These are phyloP conservation scores for Spondyliosoma cantharus DNA, from an alignment of 2,797 vertebrate species.

Conservation along the genomic window DNA sequence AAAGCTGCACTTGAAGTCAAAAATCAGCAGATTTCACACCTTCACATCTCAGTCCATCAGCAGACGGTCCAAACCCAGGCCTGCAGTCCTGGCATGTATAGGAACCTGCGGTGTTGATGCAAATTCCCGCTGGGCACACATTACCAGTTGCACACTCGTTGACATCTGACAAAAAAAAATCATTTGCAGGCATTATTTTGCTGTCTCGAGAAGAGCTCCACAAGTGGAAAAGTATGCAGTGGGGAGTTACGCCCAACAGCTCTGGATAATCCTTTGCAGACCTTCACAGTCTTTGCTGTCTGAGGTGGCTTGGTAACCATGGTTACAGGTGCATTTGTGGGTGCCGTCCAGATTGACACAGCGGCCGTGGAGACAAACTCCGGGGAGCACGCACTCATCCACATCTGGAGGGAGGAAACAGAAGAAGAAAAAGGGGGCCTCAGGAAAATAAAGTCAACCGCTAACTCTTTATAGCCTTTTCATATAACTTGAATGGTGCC, in stretches of 20 bases:
- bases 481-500: slow-evolving; percentile 39
- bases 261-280: slow-evolving; percentile 77
- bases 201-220: slow-evolving; percentile 24
- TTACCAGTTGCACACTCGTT: slow-evolving; percentile 77
- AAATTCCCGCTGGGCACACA: slow-evolving; percentile 85
- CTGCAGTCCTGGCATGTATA: slow-evolving; percentile 86
- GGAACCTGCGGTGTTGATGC: slow-evolving; percentile 88
- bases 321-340: slow-evolving; percentile 88
- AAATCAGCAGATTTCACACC: slow-evolving; percentile 77
- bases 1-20: slow-evolving; percentile 10
- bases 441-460: slow-evolving; percentile 46
- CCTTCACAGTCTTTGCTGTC: slow-evolving; percentile 88
- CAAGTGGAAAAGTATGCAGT: slow-evolving; percentile 29
- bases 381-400: slow-evolving; percentile 86
- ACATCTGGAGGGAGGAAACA: slow-evolving; percentile 81
- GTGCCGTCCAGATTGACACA: slow-evolving; percentile 91
- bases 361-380: slow-evolving; percentile 85
- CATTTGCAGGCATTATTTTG: slow-evolving; percentile 65
- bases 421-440: slow-evolving; percentile 19
- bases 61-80: slow-evolving; percentile 84
- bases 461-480: slow-evolving; percentile 53
- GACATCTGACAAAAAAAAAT: slow-evolving; percentile 77
- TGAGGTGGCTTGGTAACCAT: slow-evolving; percentile 84
- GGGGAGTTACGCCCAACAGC: slow-evolving; percentile 63
- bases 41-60: slow-evolving; percentile 86